Evolutionary conservation across 2,797 vertebrate species (phyloP).

Genomic region (Propithecus perrieri): DNA sequence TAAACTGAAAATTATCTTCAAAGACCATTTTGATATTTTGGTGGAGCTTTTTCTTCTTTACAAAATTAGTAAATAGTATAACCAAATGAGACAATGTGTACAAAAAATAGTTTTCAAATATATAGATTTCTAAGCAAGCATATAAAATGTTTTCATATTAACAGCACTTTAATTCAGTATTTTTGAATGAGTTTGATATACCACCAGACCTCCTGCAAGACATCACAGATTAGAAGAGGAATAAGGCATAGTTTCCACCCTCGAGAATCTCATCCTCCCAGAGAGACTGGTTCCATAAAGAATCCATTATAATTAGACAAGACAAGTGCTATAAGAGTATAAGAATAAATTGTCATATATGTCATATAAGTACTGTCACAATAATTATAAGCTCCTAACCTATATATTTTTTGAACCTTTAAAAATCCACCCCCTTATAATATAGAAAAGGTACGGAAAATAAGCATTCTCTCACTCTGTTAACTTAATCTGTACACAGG

Average conservation of each 20-base stretch:
- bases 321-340: neutral
- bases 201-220: neutral
- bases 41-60: neutral
- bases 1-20: constrained; percentile 7
- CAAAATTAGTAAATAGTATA: neutral
- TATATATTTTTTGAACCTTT: neutral
- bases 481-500: neutral
- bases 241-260: neutral
- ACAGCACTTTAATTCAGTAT: neutral
- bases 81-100: neutral
- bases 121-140: neutral
- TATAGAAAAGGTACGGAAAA: neutral
- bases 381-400: neutral
- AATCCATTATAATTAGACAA: neutral
- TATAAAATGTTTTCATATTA: neutral
- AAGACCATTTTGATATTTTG: neutral
- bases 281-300: neutral
- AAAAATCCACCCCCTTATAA: neutral
- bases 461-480: neutral
- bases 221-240: neutral
- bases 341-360: neutral
- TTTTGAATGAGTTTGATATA: neutral
- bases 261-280: neutral
- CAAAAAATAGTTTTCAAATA: constrained; percentile 3
- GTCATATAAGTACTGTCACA: neutral